Base-by-base conservation (phyloP, 2,888 invertebrate species). In the Gandaritis pyraliata region DNA sequence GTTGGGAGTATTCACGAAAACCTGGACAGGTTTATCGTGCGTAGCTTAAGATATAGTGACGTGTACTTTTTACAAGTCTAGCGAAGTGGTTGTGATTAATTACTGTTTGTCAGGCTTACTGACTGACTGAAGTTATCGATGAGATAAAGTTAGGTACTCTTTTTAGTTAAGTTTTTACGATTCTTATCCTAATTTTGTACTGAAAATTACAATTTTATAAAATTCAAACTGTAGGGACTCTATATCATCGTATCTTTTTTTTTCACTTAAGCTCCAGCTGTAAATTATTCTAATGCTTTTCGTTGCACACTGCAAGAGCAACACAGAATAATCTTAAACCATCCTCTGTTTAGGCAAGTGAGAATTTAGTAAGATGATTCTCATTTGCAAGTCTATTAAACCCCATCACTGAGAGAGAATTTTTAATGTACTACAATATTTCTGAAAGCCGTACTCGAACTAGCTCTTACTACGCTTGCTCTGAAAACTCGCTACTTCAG, bases 401-500 rank as follows among this genome's bases (percentile, higher is more conserved):
- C 64, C 61, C 61, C 66, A 67, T 68, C 47, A 66, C 65, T 52
- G 67, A 77, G 73, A 75, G 70, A 72, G 73, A 78, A 76, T 76
- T 76, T 78, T 76, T 80, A 83, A 85, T 83, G 75, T 72, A 76
- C 16, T 16, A 16, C 73, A 81, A 77, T 86, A 81, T 82, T 82
- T 81, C 76, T 66, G 68, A 65, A 66, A 71, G 61, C 75, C 61
- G 67, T 54, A 66, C 66, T 68, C 65, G 62, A 46, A 54, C 58
- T 51, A 33, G 58, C 65, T 52, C 49, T 68, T 61, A 53, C 72
- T 61, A 53, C 72, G 69, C 74, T 76, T 74, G 65, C 73, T 65
- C 77, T 78, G 15, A 76, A 75, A 83, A 81, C 81, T 82, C 82
- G 81, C n/a, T n/a, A 83, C 80, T 85, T 82, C 73, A 81, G 79